Conservation (phyloP, 2,888 invertebrate genomes). For the Cepaea hortensis region DNA sequence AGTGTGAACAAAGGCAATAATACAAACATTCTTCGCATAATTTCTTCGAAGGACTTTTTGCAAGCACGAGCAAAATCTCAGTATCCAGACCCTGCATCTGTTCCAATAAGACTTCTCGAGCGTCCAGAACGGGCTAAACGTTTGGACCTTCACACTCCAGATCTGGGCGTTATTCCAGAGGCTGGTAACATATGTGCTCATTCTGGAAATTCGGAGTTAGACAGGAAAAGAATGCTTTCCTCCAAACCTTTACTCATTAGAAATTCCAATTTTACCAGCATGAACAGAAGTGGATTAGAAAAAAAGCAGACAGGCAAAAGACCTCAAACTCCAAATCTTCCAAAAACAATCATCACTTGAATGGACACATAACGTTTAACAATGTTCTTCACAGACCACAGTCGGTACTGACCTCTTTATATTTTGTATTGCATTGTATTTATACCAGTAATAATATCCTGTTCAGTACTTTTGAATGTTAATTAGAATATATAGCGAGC, state of each 20-base stretch:
- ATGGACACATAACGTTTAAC: not conserved
- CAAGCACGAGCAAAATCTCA: too few relatives aligned
- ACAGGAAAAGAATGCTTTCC: not conserved
- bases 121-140: constrained; percentile 3
- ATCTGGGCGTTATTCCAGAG: constrained; percentile 5
- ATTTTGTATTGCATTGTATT: too few relatives aligned
- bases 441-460: too few relatives aligned
- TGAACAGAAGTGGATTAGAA: not conserved
- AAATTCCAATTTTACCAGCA: not conserved
- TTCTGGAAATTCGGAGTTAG: not conserved
- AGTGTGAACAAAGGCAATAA: not conserved
- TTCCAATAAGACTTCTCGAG: not conserved
- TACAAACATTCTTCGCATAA: not conserved
- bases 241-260: not conserved
- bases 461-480: too few relatives aligned
- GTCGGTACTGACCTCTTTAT: too few relatives aligned
- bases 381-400: too few relatives aligned
- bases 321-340: not conserved
- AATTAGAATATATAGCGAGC: too few relatives aligned
- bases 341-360: not conserved
- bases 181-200: not conserved
- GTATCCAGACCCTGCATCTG: too few relatives aligned
- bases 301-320: not conserved
- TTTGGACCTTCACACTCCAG: constrained; percentile 5
- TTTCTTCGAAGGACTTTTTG: not conserved